Evolutionary conservation across 2,113 vertebrate species (phyloP), one percentile per base, ranked within the genome.

Genomic region (Scomber scombrus): DNA sequence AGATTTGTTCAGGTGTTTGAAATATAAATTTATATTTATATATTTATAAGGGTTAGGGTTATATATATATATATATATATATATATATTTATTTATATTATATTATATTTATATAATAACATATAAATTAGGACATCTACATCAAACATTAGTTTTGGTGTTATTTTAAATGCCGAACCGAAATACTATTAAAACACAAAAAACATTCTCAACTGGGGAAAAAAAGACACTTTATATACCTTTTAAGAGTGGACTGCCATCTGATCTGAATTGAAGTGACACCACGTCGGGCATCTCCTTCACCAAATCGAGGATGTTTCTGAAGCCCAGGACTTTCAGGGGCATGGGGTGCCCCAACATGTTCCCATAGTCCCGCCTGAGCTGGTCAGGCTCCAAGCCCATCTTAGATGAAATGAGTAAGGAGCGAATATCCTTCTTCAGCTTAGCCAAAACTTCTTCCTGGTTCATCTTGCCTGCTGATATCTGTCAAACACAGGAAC

Each of bases 341-440:
- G 97, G 98, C 13, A 99, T 88, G 0, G 93, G 92, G 40, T 86
- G 93, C 5, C 97, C 97, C 5, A 97, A 66, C 95, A 97, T 95
- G 34, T 49, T 21, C 5, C 72, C 3, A 72, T 98, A 99, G 79
- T 98, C 97, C 21, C 81, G 73, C 71, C 91, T 95, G 83, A 99
- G 93, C 62, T 96, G 86, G 0, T 89, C 88, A 0, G 95, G 93
- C 0, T 94, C 92, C 77, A 99, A 60, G 3, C 96, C 97, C 11
- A 89, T 76, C 56, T 97, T 97, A 43, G 95, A 85, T 5, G 97
- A 95, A 18, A 96, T 84, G 16, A 99, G 95, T 70, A 98, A 93
- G 0, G 97, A 96, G 11, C 97, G 94, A 31, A 99, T 82, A 67
- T 98, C 96, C 75, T 97, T 98, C 92, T 96, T 96, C 88, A 99